Evolutionary conservation across 2,113 vertebrate species (phyloP).

Genomic region (Pollachius pollachius): DNA sequence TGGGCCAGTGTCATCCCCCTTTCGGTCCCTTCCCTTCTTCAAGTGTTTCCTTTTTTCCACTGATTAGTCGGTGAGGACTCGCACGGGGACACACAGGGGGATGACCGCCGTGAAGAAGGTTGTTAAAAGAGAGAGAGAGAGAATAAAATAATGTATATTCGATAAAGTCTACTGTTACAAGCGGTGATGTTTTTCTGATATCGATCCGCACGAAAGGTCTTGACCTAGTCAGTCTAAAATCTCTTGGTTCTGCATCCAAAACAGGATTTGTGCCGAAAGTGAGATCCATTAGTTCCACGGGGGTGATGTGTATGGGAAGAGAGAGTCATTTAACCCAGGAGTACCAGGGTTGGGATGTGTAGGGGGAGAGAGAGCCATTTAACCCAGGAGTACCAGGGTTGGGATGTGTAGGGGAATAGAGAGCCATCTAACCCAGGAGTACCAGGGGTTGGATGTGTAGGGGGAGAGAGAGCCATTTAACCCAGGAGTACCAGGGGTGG

Average conservation of each 20-base stretch:
- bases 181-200: too few species aligned
- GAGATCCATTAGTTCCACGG: too few species aligned
- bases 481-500: too few species aligned
- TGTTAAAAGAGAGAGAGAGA: too few species aligned
- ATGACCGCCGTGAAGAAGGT: neutral
- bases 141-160: too few species aligned
- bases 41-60: slow-evolving; percentile 28
- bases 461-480: slow-evolving; percentile 29
- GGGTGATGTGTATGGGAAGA: too few species aligned
- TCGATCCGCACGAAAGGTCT: neutral
- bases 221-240: too few species aligned
- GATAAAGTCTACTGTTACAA: too few species aligned
- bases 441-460: neutral
- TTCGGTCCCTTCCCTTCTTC: neutral
- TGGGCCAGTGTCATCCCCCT: neutral
- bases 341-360: slow-evolving; percentile 17
- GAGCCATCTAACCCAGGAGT: too few species aligned
- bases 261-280: neutral
- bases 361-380: too few species aligned
- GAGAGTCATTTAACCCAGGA: slow-evolving; percentile 33
- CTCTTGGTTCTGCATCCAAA: slow-evolving; percentile 29
- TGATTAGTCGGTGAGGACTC: neutral
- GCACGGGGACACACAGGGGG: neutral
- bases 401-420: slow-evolving; percentile 27
- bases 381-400: slow-evolving; percentile 23